Base-by-base conservation (phyloP, 1,140 invertebrate species). In the Gonatopus flavifemur region DNA sequence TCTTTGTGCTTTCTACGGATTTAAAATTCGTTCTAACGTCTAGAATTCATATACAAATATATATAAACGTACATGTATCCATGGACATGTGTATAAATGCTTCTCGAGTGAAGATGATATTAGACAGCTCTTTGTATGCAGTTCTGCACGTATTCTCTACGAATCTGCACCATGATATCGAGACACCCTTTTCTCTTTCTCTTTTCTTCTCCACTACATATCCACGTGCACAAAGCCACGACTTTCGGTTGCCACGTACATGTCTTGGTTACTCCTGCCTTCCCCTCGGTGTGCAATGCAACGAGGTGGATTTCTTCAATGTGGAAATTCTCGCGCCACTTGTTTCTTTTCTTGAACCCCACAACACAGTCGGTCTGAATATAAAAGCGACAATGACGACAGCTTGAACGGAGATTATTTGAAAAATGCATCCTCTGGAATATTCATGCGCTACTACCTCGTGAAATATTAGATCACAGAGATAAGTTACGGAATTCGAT, bases 51-150 rank as follows among this genome's bases (percentile, higher is more conserved):
- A n/a, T 12, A 32, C 9, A 32, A 13, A 13, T 2, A 32, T 32
- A 32, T 32, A 32, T 13, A 8, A 6, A 32, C 3, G 8, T 13
- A 4, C 12, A 32, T 13, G 16, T 32, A 32, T 8, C 3, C 16
- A n/a, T 7, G 16, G 12, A 8, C 16, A 7, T 32, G 13, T 32
- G 21, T 8, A 21, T 15, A 37, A 12, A 32, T 15, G 32, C 19
- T 10, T 12, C 43, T 33, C 15, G 44, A 47, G 35, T 36, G 36
- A 57, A 42, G 47, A 68, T 66, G 54, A 58, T 69, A 62, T 70
- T 67, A 64, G 52, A 39, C 49, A 44, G 44, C 53, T 59, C 45
- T 71, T 67, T 66, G 62, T 69, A 70, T 69, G 66, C 66, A 60
- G 54, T 36, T 46, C 59, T 54, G 54, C 51, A 51, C 59, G 60